A percentile compares a stretch with the other conserved stretches of the same genome.
These are phyloP conservation scores for Ceuthmochares aereus DNA, from an alignment of 2,113 vertebrate species.

Conservation along the genomic window DNA sequence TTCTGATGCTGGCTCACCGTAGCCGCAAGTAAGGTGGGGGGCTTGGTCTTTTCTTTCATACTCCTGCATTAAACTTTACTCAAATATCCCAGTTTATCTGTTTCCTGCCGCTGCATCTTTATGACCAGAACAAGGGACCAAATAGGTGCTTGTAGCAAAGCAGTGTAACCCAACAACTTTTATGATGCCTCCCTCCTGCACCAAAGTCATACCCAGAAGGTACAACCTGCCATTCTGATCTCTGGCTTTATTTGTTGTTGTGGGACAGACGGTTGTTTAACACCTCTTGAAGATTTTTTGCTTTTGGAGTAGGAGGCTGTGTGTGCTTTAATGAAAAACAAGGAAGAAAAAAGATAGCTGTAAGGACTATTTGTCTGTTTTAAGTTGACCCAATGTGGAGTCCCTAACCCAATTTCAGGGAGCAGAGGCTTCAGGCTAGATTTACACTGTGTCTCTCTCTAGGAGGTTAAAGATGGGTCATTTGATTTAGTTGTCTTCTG, in stretches of 20 bases:
- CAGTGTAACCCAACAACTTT: neutral
- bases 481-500: neutral
- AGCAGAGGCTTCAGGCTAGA: neutral
- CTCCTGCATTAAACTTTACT: neutral
- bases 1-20: neutral
- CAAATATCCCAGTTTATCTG: neutral
- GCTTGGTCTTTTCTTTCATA: neutral
- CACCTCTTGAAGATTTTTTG: neutral
- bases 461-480: neutral
- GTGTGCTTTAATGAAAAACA: neutral
- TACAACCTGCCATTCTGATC: neutral
- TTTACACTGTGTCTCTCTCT: neutral
- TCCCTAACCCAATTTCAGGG: slow-evolving; percentile 22
- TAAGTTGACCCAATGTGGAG: neutral
- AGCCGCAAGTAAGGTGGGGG: neutral
- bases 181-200: neutral
- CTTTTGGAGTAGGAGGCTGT: neutral
- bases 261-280: neutral
- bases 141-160: neutral
- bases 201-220: neutral
- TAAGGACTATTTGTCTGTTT: neutral
- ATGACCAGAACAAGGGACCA: neutral
- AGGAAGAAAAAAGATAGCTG: neutral
- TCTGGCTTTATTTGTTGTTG: neutral
- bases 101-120: neutral